Base-by-base conservation (phyloP, 2,797 vertebrate genomes). In the Xiphorhynchus erythropygius region DNA sequence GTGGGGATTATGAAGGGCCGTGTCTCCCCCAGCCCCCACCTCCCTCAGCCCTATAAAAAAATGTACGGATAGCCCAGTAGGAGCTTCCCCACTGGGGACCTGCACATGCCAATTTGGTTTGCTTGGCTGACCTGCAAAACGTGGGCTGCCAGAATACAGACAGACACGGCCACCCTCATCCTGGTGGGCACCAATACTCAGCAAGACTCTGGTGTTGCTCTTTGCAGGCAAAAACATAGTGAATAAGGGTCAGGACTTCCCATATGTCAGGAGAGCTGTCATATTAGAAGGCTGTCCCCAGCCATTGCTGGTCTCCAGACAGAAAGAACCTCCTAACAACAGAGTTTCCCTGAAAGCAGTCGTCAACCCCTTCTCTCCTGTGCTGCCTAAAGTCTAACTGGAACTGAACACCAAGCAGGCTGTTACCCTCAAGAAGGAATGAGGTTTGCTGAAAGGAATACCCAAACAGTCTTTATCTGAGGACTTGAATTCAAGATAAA, bases 231-330 rank as follows among this genome's bases (percentile, higher is more conserved):
- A 79, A 91, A 79, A 16, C 23, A 32, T 75, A 1, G 1, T 35
- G 67, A 86, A 76, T 8, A 39, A 17, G 11, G 4, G 17, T 63
- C 44, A 55, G 44, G 28, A 41, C 33, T 63, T 53, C 39, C 18
- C 10, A 10, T 5, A 41, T 0, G 0, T n/a, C 59, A 79, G 63
- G n/a, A 80, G 30, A 68, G n/a, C n/a, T n/a, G n/a, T n/a, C n/a
- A n/a, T n/a, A n/a, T n/a, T n/a, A n/a, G n/a, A n/a, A n/a, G 21
- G 19, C 17, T 57, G 30, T 27, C 14, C 35, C 39, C 53, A 63
- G 35, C 19, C 30, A 63, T 2, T 39, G 7, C 35, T 71, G 69
- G 19, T 30, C 13, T 49, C 17, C 8, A 3, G 33, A 37, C 15
- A 60, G 70, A 74, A 75, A 46, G 30, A 63, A 23, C 7, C 9